Base-by-base conservation (phyloP, 2,113 vertebrate genomes). In the Pontoporia blainvillei region DNA sequence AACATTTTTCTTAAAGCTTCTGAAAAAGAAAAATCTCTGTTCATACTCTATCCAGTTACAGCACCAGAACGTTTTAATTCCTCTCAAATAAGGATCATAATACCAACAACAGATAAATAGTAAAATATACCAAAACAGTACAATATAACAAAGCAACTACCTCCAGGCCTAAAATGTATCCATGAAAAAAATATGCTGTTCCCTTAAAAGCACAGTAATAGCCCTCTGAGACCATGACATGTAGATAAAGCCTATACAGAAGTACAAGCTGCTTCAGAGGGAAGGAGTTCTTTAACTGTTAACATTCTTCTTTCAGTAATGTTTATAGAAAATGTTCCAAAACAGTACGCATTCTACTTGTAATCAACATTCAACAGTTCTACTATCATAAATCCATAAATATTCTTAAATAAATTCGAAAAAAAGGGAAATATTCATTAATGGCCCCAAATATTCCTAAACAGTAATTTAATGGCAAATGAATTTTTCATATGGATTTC, bases 341-440 rank as follows among this genome's bases (percentile, higher is more conserved):
- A 71, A 92, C 12, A 86, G n/a, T 91, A 73, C 34, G 6, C 44
- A 87, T 61, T 72, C 59, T 85, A 89, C 67, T 84, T 69, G 6
- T 59, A 89, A 83, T 44, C 62, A 79, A 90, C 9, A 88, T 27
- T 90, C 46, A 90, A 92, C 6, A 36, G 7, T 81, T 92, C 52
- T 76, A 83, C 59, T 23, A 92, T 25, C 52, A 89, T 5, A 39
- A 64, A 92, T 81, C n/a, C 86, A 69, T 44, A 94, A 90, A 91
- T 39, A 94, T 75, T 89, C 94, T 87, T 64, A 86, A 94, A 75
- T 72, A 73, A 76, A 95, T 88, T 62, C 83, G 12, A 34, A 49
- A 49, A 91, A 81, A 46, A 81, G 15, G 85, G 15, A 82, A 93
- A 81, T 62, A 91, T 39, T 72, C 52, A 86, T 34, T 90, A 84